Evolutionary conservation across 2,888 invertebrate species (phyloP), one percentile per base, ranked within the genome.

Genomic region (Epinotia demarniana): DNA sequence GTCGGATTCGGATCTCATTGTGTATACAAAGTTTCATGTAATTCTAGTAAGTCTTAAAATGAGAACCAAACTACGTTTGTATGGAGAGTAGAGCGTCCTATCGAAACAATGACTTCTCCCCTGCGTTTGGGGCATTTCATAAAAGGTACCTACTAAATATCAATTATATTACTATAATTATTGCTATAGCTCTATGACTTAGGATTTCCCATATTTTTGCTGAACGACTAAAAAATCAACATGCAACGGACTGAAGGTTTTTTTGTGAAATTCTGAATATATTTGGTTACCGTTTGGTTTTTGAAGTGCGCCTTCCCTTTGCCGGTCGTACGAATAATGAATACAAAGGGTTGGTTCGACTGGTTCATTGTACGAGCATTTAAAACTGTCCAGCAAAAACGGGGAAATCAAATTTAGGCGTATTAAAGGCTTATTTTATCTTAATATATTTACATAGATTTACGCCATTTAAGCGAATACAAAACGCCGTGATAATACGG

Each of bases 381-480:
- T 8, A 4, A 66, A 19, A 8, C 13, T 64, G n/a, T 66, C 23
- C 27, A 53, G 53, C 64, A 67, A 67, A 67, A 67, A 67, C 6
- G 1, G 39, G 55, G 39, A 33, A 57, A 19, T 19, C 33, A 1
- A 53, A 33, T 2, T 67, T 67, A 67, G 39, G 57, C 67, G 13
- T 11, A 12, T 55, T 33, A 23, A 39, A 8, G 39, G 55, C 55
- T 67, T 57, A 67, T 19, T 13, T 39, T 67, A 67, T 8, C 18
- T 55, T 39, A 67, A 33, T 16, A 39, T 67, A 67, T 67, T 57
- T 67, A 67, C 67, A 57, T 12, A 57, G 49, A 49, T 63, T 63
- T 16, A 49, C 63, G 39, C 19, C 46, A 16, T 63, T 19, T 49
- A 46, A 2, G 63, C 46, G 8, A n/a, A 23, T 16, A 63, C 46